phyloP scores from a whole-genome alignment of 1,140 invertebrate species.

The Drosophila jambulina region DNA sequence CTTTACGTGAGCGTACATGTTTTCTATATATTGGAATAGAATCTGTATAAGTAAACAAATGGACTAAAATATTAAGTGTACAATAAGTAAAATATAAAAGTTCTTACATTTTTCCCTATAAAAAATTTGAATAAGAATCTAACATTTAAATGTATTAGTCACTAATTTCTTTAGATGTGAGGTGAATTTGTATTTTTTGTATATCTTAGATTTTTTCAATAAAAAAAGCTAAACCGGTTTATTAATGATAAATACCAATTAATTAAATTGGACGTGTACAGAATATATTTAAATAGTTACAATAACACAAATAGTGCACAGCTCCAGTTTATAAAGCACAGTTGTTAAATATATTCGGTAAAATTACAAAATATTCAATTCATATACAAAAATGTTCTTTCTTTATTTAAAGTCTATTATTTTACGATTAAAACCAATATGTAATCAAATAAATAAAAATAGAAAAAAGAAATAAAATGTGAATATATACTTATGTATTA shows the following conservation, averaged over 20 bases:
- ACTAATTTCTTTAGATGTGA: neutral
- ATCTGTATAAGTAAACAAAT: neutral
- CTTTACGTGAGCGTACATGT: slow-evolving; percentile 45
- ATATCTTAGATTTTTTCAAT: neutral
- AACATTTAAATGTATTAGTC: neutral
- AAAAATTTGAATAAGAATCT: neutral
- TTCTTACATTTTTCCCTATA: neutral
- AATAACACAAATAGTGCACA: neutral
- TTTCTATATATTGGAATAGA: neutral
- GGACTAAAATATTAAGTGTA: neutral
- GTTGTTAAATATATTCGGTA: neutral
- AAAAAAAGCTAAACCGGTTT: neutral
- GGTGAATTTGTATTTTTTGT: neutral
- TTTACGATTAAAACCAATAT: neutral
- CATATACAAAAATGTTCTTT: too few relatives aligned
- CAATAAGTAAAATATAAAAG: neutral
- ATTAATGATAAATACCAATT: neutral
- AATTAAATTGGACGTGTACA: neutral
- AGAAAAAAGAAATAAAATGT: too few relatives aligned
- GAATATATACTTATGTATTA: too few relatives aligned
- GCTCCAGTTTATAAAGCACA: neutral
- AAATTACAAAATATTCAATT: too few relatives aligned
- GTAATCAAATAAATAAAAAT: neutral
- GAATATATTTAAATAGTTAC: neutral
- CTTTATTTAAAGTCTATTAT: neutral